Evolutionary conservation across 2,888 invertebrate genomes (phyloP).

Genomic region (Zelleria hepariella): DNA sequence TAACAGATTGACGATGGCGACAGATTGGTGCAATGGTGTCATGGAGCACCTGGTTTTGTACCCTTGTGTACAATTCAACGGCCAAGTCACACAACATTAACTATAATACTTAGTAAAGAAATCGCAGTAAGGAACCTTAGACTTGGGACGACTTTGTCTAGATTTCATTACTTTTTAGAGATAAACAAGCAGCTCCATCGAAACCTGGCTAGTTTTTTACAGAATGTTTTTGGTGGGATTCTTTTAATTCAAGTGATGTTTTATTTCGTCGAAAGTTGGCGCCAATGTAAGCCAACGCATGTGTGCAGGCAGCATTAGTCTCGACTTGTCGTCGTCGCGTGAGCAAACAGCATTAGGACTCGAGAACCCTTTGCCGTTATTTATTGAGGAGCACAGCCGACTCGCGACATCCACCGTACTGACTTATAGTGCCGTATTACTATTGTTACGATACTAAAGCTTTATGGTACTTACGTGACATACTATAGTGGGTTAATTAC

Average conservation of each 20-base stretch:
- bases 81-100: no score
- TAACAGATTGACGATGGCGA: no score
- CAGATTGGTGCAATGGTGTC: no score
- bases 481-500: background rate
- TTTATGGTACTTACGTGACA: background rate
- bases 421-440: background rate
- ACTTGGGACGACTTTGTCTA: no score
- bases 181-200: background rate
- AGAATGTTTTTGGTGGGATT: no score
- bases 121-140: no score
- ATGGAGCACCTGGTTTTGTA: no score
- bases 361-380: slow-evolving; percentile 61
- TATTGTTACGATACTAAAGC: background rate
- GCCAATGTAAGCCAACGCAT: background rate
- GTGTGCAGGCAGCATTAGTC: slow-evolving; percentile 15
- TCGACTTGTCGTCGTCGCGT: slow-evolving; percentile 39
- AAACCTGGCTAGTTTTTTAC: background rate
- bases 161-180: no score
- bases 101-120: no score
- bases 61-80: no score
- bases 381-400: slow-evolving; percentile 48
- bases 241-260: background rate
- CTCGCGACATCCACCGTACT: slow-evolving; percentile 8
- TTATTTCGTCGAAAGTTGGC: background rate
- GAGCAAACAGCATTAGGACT: slow-evolving; percentile 49